phyloP scores from a whole-genome alignment of 23 tunicate genomes.

The Trididemnum nubilum region DNA sequence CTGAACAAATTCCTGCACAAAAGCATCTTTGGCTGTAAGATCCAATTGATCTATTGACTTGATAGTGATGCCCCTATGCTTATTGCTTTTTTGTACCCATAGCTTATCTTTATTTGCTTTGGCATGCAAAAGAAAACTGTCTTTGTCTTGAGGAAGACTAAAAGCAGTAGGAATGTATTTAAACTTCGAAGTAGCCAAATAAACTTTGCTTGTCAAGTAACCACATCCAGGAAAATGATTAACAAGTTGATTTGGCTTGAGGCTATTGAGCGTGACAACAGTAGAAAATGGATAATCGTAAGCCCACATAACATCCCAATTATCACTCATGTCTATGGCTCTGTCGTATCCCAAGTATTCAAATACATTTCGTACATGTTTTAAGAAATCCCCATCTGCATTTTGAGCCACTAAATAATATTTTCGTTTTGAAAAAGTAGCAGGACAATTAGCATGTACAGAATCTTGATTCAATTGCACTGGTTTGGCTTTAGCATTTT shows the following conservation, averaged over 20 bases:
- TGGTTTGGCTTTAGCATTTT: constrained; percentile 1
- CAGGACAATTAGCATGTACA: background rate
- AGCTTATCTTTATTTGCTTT: constrained; percentile 64
- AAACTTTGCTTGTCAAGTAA: constrained; percentile 81
- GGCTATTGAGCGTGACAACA: constrained; percentile 16
- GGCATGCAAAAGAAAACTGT: constrained; percentile 49
- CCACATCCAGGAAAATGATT: constrained; percentile 92
- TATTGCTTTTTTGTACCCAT: constrained; percentile 93
- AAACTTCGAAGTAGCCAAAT: constrained; percentile 65
- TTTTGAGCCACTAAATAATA: constrained; percentile 17
- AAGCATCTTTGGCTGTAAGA: constrained; percentile 58
- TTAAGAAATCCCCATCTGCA: constrained; percentile 64
- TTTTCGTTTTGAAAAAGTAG: background rate
- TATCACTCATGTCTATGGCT: constrained; percentile 36
- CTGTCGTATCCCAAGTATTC: constrained; percentile 58
- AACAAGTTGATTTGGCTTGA: constrained; percentile 61
- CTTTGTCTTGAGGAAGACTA: constrained; percentile 64
- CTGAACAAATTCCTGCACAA: constrained; percentile 79
- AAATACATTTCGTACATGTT: constrained; percentile 78
- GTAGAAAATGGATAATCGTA: constrained; percentile 91
- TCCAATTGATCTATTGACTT: constrained; percentile 65
- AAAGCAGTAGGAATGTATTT: constrained; percentile 91
- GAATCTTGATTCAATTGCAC: background rate
- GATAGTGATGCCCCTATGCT: constrained; percentile 85
- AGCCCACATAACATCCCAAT: constrained; percentile 95